A percentile compares a stretch with the other conserved stretches of the same genome.
phyloP scores from a whole-genome alignment of 2,797 vertebrate genomes.

The Percopsis omiscomaycus region DNA sequence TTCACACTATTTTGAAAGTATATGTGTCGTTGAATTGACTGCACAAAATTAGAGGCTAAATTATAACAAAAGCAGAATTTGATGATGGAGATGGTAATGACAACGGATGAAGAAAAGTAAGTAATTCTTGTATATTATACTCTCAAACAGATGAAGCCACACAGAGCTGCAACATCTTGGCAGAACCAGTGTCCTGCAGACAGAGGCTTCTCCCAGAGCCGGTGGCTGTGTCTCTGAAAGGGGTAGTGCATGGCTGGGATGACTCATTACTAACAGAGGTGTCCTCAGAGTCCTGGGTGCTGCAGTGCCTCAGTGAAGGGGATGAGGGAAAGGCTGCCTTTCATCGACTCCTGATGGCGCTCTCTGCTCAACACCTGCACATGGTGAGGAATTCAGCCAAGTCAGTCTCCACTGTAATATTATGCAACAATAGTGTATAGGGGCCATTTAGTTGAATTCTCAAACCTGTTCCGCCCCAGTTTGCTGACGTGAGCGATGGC shows the following conservation, averaged over 20 bases:
- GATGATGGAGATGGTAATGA: not conserved
- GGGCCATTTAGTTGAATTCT: not conserved
- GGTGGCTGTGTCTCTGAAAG: slow-evolving; percentile 79
- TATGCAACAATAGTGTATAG: not conserved
- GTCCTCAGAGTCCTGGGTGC: slow-evolving; percentile 82
- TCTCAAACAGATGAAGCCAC: slow-evolving; percentile 49
- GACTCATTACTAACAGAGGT: slow-evolving; percentile 53
- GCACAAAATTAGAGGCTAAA: no score
- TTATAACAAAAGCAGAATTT: no score
- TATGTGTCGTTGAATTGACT: no score
- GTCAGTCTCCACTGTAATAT: not conserved
- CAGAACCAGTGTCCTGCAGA: slow-evolving; percentile 81
- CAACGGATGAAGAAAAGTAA: not conserved
- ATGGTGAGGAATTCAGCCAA: slow-evolving; percentile 77
- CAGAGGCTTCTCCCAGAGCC: slow-evolving; percentile 74
- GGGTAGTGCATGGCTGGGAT: slow-evolving; percentile 74
- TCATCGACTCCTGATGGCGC: slow-evolving; percentile 71
- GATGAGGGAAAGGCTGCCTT: slow-evolving; percentile 56
- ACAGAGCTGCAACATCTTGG: slow-evolving; percentile 73
- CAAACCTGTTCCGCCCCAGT: slow-evolving; percentile 62
- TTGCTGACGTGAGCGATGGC: slow-evolving; percentile 75
- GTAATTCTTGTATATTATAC: slow-evolving; percentile 11
- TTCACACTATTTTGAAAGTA: no score
- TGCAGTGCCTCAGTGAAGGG: slow-evolving; percentile 64
- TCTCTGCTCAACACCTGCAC: slow-evolving; percentile 69